Percentiles rank a stretch among this genome's conserved stretches.
Conservation (phyloP, 2,113 vertebrate genomes). For the Passer montanus region DNA sequence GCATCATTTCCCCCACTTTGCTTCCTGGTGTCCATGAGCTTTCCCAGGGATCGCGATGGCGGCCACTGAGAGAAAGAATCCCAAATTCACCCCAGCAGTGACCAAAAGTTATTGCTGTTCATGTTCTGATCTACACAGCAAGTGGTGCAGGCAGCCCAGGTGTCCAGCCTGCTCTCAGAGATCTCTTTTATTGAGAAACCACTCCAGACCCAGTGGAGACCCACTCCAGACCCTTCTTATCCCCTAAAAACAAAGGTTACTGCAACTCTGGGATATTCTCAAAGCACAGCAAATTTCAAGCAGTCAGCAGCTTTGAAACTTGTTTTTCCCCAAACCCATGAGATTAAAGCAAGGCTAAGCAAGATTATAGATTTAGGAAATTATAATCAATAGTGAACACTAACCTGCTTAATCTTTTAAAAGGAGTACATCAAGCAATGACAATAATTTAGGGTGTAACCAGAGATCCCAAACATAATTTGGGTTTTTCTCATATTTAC, state of each 20-base stretch:
- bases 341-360: neutral
- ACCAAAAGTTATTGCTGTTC: neutral
- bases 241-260: neutral
- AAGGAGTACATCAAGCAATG: neutral
- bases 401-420: neutral
- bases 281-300: neutral
- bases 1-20: neutral
- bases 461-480: neutral
- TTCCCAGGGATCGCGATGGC: neutral
- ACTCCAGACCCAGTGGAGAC: neutral
- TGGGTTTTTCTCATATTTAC: neutral
- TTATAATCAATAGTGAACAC: neutral
- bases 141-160: neutral
- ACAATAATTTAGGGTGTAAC: neutral
- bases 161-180: fast-evolving
- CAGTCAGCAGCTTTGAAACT: neutral
- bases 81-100: neutral
- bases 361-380: neutral
- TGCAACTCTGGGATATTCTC: neutral
- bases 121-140: neutral
- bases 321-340: neutral
- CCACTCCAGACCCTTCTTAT: neutral
- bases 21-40: fast-evolving
- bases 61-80: no score
- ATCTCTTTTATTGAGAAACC: neutral